A percentile compares a stretch with the other conserved stretches of the same genome.
phyloP scores from a whole-genome alignment of 2,888 invertebrate species.

The Tetragonula carbonaria region DNA sequence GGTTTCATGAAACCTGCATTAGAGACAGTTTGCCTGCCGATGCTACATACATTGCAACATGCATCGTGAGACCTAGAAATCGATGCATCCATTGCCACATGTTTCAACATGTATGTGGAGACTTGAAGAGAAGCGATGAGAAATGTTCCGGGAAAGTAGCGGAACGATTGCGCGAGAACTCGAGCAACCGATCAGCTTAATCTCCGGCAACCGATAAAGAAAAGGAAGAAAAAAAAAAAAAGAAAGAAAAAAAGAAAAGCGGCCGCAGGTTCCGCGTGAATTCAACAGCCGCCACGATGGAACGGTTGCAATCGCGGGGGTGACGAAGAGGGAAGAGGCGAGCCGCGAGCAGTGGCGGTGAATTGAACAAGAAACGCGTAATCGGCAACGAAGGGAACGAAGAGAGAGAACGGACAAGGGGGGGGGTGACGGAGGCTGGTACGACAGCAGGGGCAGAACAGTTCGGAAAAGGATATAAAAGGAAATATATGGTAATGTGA shows the following conservation, averaged over 20 bases:
- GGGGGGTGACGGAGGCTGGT: conserved; percentile 18
- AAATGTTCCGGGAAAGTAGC: rapidly evolving
- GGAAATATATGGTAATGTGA: conserved; percentile 82
- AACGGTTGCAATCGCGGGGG: conserved; percentile 25
- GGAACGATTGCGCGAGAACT: not conserved
- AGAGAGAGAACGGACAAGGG: conserved; percentile 16
- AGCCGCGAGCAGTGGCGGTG: not conserved
- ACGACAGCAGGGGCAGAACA: conserved; percentile 56
- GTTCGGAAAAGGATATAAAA: conserved; percentile 79
- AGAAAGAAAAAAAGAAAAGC: conserved; percentile 29
- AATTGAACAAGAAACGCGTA: conserved; percentile 1
- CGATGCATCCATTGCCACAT: too few relatives aligned
- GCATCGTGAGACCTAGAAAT: too few relatives aligned
- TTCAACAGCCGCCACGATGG: conserved; percentile 13
- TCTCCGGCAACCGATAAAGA: conserved; percentile 55
- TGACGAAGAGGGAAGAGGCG: conserved; percentile 40
- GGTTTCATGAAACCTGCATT: too few relatives aligned
- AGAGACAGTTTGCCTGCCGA: too few relatives aligned
- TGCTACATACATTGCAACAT: too few relatives aligned
- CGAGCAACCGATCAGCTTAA: conserved; percentile 57
- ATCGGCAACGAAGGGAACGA: conserved; percentile 12
- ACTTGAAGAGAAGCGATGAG: not conserved
- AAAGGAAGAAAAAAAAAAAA: too few relatives aligned
- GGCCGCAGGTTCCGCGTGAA: conserved; percentile 38
- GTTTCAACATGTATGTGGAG: too few relatives aligned